phyloP scores from a whole-genome alignment of 2,113 vertebrate genomes.

The Nothobranchius kuhntae region DNA sequence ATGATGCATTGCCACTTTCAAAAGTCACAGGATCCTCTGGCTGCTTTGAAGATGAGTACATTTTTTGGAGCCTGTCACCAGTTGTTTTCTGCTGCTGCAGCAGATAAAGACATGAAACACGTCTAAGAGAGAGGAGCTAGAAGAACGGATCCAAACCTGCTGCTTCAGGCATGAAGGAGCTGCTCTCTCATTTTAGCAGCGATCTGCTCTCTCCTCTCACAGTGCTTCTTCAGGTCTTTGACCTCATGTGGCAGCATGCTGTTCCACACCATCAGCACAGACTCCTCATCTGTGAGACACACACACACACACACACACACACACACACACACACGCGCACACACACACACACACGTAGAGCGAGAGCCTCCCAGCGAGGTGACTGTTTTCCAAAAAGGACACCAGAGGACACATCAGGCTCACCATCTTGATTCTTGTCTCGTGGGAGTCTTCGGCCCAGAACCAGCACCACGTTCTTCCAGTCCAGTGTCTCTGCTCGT shows the following conservation, averaged over 20 bases:
- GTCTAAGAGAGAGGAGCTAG: background rate
- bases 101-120: too few relatives aligned
- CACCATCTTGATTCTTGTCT: constrained; percentile 78
- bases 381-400: background rate
- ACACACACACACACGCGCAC: constrained; percentile 18
- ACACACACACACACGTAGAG: background rate
- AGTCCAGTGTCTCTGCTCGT: constrained; percentile 75
- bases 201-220: constrained; percentile 85
- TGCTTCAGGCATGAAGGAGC: constrained; percentile 66
- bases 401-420: constrained; percentile 5
- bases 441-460: constrained; percentile 82
- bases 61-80: too few relatives aligned
- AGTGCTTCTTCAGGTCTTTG: constrained; percentile 88
- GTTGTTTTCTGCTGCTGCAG: too few relatives aligned
- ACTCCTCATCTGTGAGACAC: constrained; percentile 80
- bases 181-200: constrained; percentile 84
- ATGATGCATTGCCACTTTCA: too few relatives aligned
- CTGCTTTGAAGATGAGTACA: too few relatives aligned
- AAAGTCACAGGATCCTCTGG: too few relatives aligned
- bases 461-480: constrained; percentile 86
- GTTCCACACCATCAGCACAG: constrained; percentile 89
- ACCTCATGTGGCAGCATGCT: constrained; percentile 87
- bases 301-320: constrained; percentile 12
- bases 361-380: constrained; percentile 5
- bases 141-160: background rate